A percentile compares a stretch with the other conserved stretches of the same genome.
Conservation (phyloP, 2,888 invertebrate species). For the Dasysyrphus tricinctus region DNA sequence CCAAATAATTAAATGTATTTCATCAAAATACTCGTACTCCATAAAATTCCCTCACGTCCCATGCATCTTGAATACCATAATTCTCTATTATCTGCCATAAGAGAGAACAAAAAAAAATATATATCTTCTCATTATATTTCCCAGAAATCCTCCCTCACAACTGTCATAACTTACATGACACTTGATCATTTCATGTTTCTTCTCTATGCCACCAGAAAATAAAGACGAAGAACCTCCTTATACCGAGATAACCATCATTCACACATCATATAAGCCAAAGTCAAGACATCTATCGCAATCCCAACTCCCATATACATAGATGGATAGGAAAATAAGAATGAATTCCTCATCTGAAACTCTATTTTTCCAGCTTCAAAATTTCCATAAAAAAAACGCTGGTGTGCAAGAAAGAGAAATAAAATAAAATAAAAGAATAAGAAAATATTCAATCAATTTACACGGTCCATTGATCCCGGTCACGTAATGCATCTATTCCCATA, state of each 20-base stretch:
- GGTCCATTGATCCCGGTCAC: constrained; percentile 76
- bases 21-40: constrained; percentile 27
- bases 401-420: constrained; percentile 14
- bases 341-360: constrained; percentile 36
- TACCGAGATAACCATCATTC: constrained; percentile 69
- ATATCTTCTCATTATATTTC: constrained; percentile 56
- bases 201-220: constrained; percentile 5
- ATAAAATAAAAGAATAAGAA: constrained; percentile 22
- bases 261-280: constrained; percentile 53
- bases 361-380: constrained; percentile 58
- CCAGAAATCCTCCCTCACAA: constrained; percentile 63
- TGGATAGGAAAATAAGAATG: constrained; percentile 20
- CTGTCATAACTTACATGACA: constrained; percentile 75
- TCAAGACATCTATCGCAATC: constrained; percentile 21
- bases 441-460: constrained; percentile 75
- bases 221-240: constrained; percentile 38
- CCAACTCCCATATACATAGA: background rate
- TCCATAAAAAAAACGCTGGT: constrained; percentile 43
- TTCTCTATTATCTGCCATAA: constrained; percentile 43
- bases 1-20: constrained; percentile 23
- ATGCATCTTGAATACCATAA: constrained; percentile 49
- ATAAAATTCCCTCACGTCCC: constrained; percentile 47
- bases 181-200: constrained; percentile 63
- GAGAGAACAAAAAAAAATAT: constrained; percentile 8
- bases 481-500: constrained; percentile 75